These are phyloP conservation scores for Propithecus coquereli DNA, from an alignment of 2,113 vertebrate species.

Conservation along the genomic window DNA sequence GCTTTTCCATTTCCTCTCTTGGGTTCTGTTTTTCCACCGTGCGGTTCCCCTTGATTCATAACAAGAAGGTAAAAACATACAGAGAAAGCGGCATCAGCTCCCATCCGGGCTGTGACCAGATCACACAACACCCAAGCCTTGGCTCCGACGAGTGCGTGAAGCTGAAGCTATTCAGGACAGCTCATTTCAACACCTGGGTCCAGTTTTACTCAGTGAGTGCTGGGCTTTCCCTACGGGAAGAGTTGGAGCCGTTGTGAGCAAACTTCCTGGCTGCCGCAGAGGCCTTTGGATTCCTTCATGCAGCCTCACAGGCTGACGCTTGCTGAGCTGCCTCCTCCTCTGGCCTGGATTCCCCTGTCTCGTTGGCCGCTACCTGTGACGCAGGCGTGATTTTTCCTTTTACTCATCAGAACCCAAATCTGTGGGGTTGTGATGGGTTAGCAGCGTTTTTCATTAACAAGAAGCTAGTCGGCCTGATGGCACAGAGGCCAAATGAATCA, in stretches of 20 bases:
- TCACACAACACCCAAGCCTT: background rate
- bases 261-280: background rate
- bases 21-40: background rate
- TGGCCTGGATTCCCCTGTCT: background rate
- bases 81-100: background rate
- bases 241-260: background rate
- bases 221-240: background rate
- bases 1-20: background rate
- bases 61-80: background rate
- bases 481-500: background rate
- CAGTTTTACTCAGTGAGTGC: background rate
- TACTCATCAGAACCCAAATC: background rate
- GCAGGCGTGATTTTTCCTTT: background rate
- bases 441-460: background rate
- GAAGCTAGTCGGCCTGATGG: background rate
- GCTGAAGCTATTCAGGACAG: background rate
- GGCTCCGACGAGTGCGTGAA: background rate
- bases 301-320: background rate
- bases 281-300: background rate
- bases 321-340: background rate
- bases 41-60: constrained; percentile 11
- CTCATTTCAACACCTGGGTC: background rate
- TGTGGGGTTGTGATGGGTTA: background rate
- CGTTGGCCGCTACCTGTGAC: background rate
- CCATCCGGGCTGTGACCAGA: background rate